These are phyloP conservation scores for Tichodroma muraria DNA, from an alignment of 2,113 vertebrate species.

Conservation along the genomic window DNA sequence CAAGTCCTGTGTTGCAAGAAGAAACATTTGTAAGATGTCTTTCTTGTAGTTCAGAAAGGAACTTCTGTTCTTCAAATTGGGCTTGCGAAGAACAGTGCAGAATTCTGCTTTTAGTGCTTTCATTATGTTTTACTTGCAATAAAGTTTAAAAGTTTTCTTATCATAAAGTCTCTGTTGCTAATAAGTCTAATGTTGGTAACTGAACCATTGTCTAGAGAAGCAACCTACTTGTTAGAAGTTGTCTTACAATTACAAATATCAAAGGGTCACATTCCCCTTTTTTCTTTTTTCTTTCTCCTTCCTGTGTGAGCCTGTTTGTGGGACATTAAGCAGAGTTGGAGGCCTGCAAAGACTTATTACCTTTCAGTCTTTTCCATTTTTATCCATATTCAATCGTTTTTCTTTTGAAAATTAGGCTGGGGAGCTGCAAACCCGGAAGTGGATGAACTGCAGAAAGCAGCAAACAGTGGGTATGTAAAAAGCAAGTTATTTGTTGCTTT, in stretches of 20 bases:
- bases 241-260: not conserved
- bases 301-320: not conserved
- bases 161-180: not conserved
- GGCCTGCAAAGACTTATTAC: not conserved
- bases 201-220: not conserved
- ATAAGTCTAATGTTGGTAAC: not conserved
- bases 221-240: not conserved
- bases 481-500: not conserved
- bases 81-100: not conserved
- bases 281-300: not conserved
- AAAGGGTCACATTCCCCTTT: not conserved
- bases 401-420: slow-evolving; percentile 70
- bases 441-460: slow-evolving; percentile 29
- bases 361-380: not conserved
- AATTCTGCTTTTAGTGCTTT: not conserved
- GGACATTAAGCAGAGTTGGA: not conserved
- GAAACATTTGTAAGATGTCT: slow-evolving; percentile 25
- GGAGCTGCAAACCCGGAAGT: slow-evolving; percentile 33
- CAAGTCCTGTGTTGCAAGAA: slow-evolving; percentile 32
- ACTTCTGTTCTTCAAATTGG: not conserved
- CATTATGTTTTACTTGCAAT: not conserved
- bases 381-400: not conserved
- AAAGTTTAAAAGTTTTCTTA: not conserved
- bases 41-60: slow-evolving; percentile 6
- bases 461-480: slow-evolving; percentile 59